These are phyloP conservation scores for Peucedramus taeniatus DNA, from an alignment of 2,113 vertebrate species.

Conservation along the genomic window DNA sequence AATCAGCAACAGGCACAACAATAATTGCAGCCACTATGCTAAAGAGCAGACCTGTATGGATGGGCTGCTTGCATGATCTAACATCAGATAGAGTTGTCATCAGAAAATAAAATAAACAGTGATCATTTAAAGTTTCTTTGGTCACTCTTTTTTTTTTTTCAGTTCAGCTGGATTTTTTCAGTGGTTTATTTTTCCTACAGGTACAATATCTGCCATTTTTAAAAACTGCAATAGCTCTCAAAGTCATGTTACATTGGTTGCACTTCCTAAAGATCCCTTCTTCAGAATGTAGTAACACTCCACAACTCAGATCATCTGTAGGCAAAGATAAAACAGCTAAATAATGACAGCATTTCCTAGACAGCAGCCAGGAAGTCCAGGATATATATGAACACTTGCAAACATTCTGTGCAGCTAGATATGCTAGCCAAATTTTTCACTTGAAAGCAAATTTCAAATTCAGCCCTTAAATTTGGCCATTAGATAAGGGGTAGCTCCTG, in stretches of 20 bases:
- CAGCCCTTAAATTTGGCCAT: neutral
- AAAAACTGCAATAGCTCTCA: neutral
- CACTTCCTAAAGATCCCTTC: neutral
- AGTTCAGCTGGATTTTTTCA: neutral
- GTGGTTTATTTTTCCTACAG: neutral
- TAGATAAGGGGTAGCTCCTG: constrained; percentile 16
- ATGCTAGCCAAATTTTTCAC: neutral
- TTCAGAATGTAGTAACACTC: neutral
- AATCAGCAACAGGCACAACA: neutral
- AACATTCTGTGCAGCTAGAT: neutral
- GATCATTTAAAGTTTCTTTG: neutral
- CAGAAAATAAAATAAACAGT: neutral
- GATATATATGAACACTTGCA: neutral
- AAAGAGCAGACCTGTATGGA: neutral
- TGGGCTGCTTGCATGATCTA: neutral
- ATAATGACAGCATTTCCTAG: neutral
- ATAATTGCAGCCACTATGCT: neutral
- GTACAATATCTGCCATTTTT: neutral
- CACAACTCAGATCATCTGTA: neutral
- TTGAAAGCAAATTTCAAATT: constrained; percentile 9
- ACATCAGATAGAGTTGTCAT: neutral
- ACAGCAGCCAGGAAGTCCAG: neutral
- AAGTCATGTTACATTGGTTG: neutral
- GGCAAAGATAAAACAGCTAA: neutral
- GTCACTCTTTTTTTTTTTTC: neutral